Evolutionary conservation across 2,888 invertebrate species (phyloP).

Genomic region (Polydrusus tereticollis): DNA sequence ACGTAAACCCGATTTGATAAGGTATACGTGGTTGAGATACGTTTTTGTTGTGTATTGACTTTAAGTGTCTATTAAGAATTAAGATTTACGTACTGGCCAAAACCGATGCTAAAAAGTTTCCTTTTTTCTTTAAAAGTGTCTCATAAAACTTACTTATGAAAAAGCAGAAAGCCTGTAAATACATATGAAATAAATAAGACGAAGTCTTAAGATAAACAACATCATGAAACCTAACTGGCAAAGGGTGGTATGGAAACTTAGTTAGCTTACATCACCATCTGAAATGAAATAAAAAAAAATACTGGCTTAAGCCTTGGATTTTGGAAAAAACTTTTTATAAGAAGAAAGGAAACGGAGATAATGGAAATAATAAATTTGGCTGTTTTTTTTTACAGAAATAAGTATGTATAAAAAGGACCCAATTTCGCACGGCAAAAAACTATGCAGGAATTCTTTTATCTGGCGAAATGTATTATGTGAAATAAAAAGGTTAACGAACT

Average conservation of each 20-base stretch:
- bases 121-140: background rate
- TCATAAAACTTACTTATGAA: background rate
- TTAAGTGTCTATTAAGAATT: no score
- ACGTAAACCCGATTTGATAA: no score
- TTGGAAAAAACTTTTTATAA: background rate
- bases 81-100: no score
- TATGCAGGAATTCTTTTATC: no score
- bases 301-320: background rate
- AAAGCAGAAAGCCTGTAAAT: background rate
- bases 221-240: background rate
- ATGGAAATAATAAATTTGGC: background rate
- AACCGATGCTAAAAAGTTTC: background rate
- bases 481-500: no score
- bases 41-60: no score
- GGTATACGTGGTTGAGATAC: no score
- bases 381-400: background rate
- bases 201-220: background rate
- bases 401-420: background rate
- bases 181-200: background rate
- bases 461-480: no score
- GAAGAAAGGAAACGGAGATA: background rate
- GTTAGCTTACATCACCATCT: background rate
- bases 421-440: no score
- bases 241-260: background rate
- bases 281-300: background rate